Evolutionary conservation across 2,888 invertebrate species (phyloP), one percentile per base, ranked within the genome.

Genomic region (Diplolepis rosae): DNA sequence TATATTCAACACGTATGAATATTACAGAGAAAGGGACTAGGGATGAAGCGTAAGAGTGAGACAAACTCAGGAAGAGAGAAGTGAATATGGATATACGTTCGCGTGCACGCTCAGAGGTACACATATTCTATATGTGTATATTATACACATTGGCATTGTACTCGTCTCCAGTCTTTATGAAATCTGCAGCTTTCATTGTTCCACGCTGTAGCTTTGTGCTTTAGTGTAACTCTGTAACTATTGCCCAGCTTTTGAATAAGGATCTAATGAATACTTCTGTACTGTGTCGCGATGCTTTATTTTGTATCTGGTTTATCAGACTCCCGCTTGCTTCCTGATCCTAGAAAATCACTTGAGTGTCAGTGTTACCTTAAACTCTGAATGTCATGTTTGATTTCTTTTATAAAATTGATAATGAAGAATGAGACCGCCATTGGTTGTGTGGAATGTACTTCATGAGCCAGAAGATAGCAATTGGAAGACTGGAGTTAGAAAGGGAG

Each of bases 1-100:
- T 87, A 87, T 88, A 88, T 87, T 88, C 88, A 88, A 84, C 86
- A 82, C 84, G 83, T 86, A 87, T 87, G 88, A 88, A 88, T 87
- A 85, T 88, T 84, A 82, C 84, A 79, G 79, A 75, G 77, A 78
- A 74, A 77, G 77, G 72, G 82, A 71, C 68, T 68, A 65, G 72
- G 77, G 74, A 78, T 69, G 72, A 70, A 73, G 70, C 70, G 74
- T 72, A 75, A 54, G 70, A 71, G 71, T 74, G 79, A 79, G 73
- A 77, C 71, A 69, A 73, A 75, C 72, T 81, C 72, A 74, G 70
- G 42, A 68, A 72, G 75, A 71, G 50, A 67, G 74, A 71, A 68
- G 70, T 69, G 65, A 66, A 69, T n/a, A n/a, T n/a, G n/a, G n/a
- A n/a, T n/a, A n/a, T 69, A 73, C 71, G 74, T 74, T 74, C 69